Evolutionary conservation across 2,113 vertebrate genomes (phyloP), one percentile per base, ranked within the genome.

Genomic region (Phaethornis superciliosus): DNA sequence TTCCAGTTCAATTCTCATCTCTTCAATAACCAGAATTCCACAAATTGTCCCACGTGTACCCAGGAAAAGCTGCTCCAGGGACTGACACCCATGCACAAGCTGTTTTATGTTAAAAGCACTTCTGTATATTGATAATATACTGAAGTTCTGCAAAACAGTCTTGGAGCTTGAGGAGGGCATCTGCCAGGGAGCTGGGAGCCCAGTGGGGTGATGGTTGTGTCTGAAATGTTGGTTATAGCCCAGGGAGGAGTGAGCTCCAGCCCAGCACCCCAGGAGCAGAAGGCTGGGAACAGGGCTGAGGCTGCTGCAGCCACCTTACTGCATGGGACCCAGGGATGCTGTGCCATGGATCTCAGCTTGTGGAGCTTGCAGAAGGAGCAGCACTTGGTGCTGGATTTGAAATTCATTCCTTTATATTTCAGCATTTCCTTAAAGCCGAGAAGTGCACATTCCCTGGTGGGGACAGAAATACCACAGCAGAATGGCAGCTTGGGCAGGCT

Each of bases 221-320:
- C 55, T 44, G 71, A 22, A 16, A 3, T 3, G 19, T 7, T 47
- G 72, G 32, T 10, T 5, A 7, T 14, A 44, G 77, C 51, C 54
- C 23, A 23, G 52, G 62, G 72, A 62, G 64, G n/a, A 23, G 8
- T 2, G 42, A 10, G 35, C 42, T 70, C 21, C 28, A 56, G 77
- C 40, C 72, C 20, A 18, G 0, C 16, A 1, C 6, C 46, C 17
- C 17, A 0, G 69, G 2, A 30, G 46, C 28, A 16, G 70, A 4
- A 6, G 1, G 65, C 33, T 0, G 0, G 56, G 75, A 46, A 1
- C 4, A 0, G 14, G 9, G 40, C 51, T 32, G 40, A 1, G 21
- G 1, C n/a, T 15, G 32, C 64, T 69, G 79, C 32, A 4, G 62
- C 3, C 30, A 21, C 42, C 42, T 51, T 33, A 5, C 37, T 47